These are phyloP conservation scores for Eurytoma californica DNA, from an alignment of 2,888 invertebrate species.

Conservation along the genomic window DNA sequence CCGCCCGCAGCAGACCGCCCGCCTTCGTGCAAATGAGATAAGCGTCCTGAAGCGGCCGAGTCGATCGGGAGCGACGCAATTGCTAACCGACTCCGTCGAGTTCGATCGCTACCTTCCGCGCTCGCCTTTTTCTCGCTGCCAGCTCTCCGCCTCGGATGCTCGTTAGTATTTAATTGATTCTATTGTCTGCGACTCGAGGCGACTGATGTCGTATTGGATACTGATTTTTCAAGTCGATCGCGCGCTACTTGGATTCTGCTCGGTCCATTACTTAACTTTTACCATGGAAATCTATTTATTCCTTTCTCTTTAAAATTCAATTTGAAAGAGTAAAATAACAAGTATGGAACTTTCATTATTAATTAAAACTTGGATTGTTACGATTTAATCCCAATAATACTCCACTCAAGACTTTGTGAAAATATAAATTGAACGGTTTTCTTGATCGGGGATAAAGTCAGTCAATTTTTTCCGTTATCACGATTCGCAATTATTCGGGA, in stretches of 20 bases:
- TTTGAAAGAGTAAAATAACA: no score
- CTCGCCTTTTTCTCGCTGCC: background rate
- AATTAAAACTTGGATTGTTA: background rate
- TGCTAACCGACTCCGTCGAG: constrained; percentile 5
- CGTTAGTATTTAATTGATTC: constrained; percentile 9
- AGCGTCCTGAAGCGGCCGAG: constrained; percentile 8
- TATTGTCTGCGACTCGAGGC: background rate
- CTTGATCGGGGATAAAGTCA: no score
- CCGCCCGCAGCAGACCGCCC: constrained; percentile 17
- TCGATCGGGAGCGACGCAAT: constrained; percentile 35
- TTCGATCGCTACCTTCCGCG: background rate
- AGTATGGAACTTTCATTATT: no score
- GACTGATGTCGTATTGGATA: constrained; percentile 22
- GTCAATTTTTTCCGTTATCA: no score
- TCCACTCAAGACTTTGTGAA: no score
- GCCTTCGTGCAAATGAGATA: constrained; percentile 54
- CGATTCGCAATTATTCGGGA: no score
- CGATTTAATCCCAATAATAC: no score
- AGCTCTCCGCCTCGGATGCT: background rate
- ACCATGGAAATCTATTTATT: no score
- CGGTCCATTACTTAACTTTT: no score
- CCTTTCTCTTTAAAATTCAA: no score
- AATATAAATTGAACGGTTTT: no score
- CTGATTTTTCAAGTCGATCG: constrained; percentile 7
- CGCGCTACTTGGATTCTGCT: no score